Evolutionary conservation across 53 echinoderm and acorn worm species (phyloP).

Genomic region (Mesocentrotus franciscanus): DNA sequence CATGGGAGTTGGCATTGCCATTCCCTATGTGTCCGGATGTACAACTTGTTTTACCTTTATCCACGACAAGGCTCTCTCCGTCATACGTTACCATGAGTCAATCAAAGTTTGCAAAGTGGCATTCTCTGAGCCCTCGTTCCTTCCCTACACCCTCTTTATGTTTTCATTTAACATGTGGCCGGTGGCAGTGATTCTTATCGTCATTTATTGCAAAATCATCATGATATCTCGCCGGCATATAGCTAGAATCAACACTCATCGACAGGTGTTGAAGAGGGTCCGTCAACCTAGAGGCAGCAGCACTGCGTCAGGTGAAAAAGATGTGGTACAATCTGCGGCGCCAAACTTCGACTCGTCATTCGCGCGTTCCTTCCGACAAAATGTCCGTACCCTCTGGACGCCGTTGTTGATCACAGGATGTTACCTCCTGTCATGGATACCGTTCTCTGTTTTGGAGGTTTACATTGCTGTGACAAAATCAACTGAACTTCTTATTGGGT

Average conservation of each 20-base stretch:
- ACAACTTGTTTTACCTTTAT: background rate
- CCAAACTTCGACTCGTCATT: background rate
- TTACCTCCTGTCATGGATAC: conserved; percentile 42
- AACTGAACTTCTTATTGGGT: background rate
- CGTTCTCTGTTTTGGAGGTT: conserved; percentile 30
- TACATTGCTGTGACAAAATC: background rate
- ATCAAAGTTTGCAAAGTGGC: conserved; percentile 35
- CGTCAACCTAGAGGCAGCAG: background rate
- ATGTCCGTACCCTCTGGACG: background rate
- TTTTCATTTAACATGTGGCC: conserved; percentile 48
- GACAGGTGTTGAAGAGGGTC: background rate
- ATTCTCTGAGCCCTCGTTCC: conserved; percentile 28
- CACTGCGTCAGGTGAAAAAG: background rate
- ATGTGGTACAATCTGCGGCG: background rate
- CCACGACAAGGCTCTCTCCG: background rate
- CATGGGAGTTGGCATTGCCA: background rate
- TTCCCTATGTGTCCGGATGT: background rate
- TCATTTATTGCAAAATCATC: conserved; percentile 45
- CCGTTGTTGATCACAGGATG: conserved; percentile 47
- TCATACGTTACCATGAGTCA: background rate
- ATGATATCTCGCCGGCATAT: conserved; percentile 20
- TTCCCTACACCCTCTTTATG: conserved; percentile 27
- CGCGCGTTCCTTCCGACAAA: background rate
- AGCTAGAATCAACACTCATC: conserved; percentile 15
- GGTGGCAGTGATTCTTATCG: conserved; percentile 7